Base-by-base conservation (phyloP, 1,140 invertebrate species). In the Heliconius hermathena region DNA sequence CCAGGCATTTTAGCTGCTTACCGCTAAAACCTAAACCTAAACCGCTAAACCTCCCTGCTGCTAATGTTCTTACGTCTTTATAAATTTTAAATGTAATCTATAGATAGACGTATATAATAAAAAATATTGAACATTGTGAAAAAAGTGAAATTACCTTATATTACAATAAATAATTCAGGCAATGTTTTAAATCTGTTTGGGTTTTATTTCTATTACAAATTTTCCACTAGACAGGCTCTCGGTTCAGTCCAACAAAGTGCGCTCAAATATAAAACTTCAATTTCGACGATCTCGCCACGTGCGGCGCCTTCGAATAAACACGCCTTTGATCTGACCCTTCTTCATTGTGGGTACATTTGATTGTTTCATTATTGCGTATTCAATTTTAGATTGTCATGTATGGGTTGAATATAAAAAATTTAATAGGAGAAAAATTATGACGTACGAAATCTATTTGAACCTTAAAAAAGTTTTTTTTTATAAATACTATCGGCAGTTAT, bases 221-320 rank as follows among this genome's bases (percentile, higher is more conserved):
- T 29, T 66, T 66, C 60, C 22, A 26, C 22, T 1, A 66, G 60
- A 66, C 60, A 66, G 60, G 1, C 60, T 20, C 70, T 36, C 29
- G 18, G 71, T 87, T 86, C 85, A 87, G 89, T 91, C n/a, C n/a
- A n/a, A n/a, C 87, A 91, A 88, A 90, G 85, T 90, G 85, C 86
- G 87, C 88, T 91, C 85, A 90, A 91, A 93, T 91, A 91, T 93
- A 93, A 91, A 93, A 88, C 91, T 91, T 91, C 90, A 91, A 91
- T 93, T 93, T 88, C 84, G 84, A 82, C 75, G 79, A 78, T 79
- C 60, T 29, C 60, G 60, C n/a, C 60, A 89, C 89, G 89, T 91
- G 89, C 87, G 74, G 76, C 73, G 89, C 86, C 81, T 89, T 77
- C 85, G 75, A 78, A 87, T 90, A 88, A 82, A 78, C 80, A 81